Conservation (phyloP, 2,797 vertebrate genomes). For the Urosaurus nigricauda region DNA sequence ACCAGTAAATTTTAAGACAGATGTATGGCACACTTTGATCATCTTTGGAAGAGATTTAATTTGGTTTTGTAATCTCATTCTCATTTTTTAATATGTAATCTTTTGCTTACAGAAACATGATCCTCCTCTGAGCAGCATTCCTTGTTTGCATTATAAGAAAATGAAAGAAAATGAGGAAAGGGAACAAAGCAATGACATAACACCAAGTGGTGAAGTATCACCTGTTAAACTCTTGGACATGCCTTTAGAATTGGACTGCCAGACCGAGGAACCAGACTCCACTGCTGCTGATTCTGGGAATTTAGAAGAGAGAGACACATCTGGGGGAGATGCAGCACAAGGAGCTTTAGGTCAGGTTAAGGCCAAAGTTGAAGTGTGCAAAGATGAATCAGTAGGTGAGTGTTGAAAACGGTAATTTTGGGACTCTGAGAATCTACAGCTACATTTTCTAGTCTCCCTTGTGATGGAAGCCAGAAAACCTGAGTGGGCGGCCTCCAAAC, state of each 20-base stretch:
- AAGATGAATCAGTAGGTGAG: conserved; percentile 97
- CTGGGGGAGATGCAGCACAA: conserved; percentile 83
- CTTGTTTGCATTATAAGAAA: conserved; percentile 98
- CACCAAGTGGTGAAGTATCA: conserved; percentile 79
- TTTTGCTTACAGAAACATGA: conserved; percentile 92
- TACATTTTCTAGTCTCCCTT: background rate
- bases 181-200: conserved; percentile 89
- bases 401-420: conserved; percentile 29
- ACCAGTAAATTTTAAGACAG: background rate
- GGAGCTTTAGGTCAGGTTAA: conserved; percentile 96
- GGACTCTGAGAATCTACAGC: background rate
- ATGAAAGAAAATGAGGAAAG: conserved; percentile 95
- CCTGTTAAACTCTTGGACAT: conserved; percentile 79
- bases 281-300: conserved; percentile 68
- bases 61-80: conserved; percentile 3
- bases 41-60: background rate
- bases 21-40: background rate
- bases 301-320: conserved; percentile 78
- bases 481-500: background rate
- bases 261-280: conserved; percentile 79
- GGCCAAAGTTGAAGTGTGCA: conserved; percentile 99
- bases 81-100: conserved; percentile 22
- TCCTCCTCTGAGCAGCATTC: conserved; percentile 97
- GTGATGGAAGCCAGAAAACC: background rate
- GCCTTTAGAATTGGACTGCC: conserved; percentile 82